Evolutionary conservation across 2,797 vertebrate genomes (phyloP), one percentile per base, ranked within the genome.

Genomic region (Xiphophorus birchmanni): DNA sequence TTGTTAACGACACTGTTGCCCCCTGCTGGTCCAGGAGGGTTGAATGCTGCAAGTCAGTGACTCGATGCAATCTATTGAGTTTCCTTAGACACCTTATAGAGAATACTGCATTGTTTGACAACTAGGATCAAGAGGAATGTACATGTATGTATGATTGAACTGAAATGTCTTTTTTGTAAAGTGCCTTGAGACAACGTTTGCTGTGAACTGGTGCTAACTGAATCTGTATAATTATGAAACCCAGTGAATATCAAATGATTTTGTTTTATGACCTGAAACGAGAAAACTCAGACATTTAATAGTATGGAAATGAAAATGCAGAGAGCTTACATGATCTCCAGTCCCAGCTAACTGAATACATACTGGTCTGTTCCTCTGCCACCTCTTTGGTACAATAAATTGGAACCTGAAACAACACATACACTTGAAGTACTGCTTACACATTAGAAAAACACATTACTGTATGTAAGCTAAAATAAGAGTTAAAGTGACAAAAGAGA

Each of bases 281-380:
- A 65, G 35, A 65, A 65, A 37, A 65, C 2, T 54, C 21, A 71
- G 1, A 5, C 5, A 44, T 44, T 44, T n/a, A 29, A 18, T 40
- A 44, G 23, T n/a, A 47, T 4, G 40, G 3, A 80, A 7, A 21
- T 23, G 29, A 45, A 83, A 54, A 52, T 17, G 44, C 72, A 58
- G 35, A 74, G 10, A 60, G 18, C 97, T 97, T 92, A 99, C 98
- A 35, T 99, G 98, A 88, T 99, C 98, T 94, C 98, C 98, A 67
- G 98, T 99, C 89, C 98, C 98, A 63, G 98, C 98, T 90, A 99
- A 88, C 89, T 99, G 98, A 91, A 99, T 97, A 81, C 98, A 99
- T 65, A 99, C 98, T 54, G 98, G 98, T 90, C 96, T 96, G 89
- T 99, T 94, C 87, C 95, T 96, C 82, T 93, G 96, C 98, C 98